A percentile compares a stretch with the other conserved stretches of the same genome.
Conservation (phyloP, 2,113 vertebrate genomes). For the Siniperca knerii region DNA sequence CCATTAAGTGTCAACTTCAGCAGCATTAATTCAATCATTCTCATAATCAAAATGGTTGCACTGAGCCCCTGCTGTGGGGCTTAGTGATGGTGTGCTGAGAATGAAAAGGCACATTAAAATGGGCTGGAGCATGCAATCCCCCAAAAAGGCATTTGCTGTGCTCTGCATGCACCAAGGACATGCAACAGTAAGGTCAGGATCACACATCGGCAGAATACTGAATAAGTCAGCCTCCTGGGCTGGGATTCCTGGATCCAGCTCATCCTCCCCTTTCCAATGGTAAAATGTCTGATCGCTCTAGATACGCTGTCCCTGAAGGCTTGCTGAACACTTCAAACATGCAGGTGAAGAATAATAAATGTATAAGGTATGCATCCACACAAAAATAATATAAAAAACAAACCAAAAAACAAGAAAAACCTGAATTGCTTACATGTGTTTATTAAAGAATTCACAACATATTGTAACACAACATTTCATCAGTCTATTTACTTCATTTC, state of each 20-base stretch:
- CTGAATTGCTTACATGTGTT: not conserved
- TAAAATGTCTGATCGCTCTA: constrained; percentile 65
- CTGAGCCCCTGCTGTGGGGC: constrained; percentile 62
- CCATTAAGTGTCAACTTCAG: constrained; percentile 76
- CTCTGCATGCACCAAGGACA: constrained; percentile 81
- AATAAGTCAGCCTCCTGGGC: constrained; percentile 66
- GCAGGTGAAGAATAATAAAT: constrained; percentile 8
- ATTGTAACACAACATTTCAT: not conserved
- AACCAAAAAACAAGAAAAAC: not conserved
- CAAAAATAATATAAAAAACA: not conserved
- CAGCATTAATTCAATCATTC: constrained; percentile 76
- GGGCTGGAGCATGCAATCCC: constrained; percentile 75
- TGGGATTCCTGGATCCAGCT: constrained; percentile 62
- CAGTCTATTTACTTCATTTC: not conserved
- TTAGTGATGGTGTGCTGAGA: constrained; percentile 65
- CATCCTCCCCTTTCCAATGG: constrained; percentile 47
- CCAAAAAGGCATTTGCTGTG: constrained; percentile 78
- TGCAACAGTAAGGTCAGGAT: constrained; percentile 82
- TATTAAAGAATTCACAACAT: not conserved
- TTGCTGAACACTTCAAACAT: constrained; percentile 31
- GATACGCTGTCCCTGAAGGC: constrained; percentile 42
- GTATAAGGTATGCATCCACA: not conserved
- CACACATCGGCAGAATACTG: constrained; percentile 79
- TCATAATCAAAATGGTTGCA: constrained; percentile 79
- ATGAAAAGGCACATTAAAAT: constrained; percentile 79